Conservation (phyloP, 2,797 vertebrate species). For the Sebastes umbrosus region DNA sequence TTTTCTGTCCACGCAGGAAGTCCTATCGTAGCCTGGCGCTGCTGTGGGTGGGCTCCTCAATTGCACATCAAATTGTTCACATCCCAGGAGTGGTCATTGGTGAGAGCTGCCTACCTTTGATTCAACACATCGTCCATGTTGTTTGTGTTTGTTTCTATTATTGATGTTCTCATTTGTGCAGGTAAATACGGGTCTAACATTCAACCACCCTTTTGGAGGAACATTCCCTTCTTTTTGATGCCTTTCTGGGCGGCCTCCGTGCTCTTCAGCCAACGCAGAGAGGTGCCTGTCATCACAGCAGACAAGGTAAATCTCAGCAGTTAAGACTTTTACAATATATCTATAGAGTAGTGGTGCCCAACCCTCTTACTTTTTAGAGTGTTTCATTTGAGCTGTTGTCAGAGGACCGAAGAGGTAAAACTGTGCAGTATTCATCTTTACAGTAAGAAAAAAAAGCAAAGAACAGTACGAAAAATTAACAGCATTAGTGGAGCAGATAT, state of each 20-base stretch:
- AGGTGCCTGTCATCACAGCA: slow-evolving; percentile 68
- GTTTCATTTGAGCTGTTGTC: neutral
- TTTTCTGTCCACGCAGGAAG: slow-evolving; percentile 75
- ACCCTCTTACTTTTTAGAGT: neutral
- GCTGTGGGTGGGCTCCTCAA: slow-evolving; percentile 90
- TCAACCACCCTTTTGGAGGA: slow-evolving; percentile 85
- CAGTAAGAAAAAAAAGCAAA: neutral
- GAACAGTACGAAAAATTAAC: rapidly evolving
- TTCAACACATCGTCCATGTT: neutral
- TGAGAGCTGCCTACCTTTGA: slow-evolving; percentile 53
- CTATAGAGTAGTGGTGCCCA: neutral
- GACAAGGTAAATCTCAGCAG: slow-evolving; percentile 78
- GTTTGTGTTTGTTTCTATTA: neutral
- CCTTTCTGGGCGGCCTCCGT: slow-evolving; percentile 84
- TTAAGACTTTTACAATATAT: neutral
- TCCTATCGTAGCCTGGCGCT: slow-evolving; percentile 85
- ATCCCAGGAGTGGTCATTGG: slow-evolving; percentile 88
- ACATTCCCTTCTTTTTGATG: slow-evolving; percentile 83
- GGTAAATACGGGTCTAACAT: slow-evolving; percentile 91
- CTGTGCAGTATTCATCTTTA: neutral
- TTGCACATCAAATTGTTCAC: slow-evolving; percentile 87
- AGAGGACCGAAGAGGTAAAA: neutral
- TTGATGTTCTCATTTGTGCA: slow-evolving; percentile 51
- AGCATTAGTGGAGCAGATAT: neutral
- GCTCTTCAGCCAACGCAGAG: slow-evolving; percentile 81